Evolutionary conservation across 2,797 vertebrate species (phyloP).

Genomic region (Mus caroli): DNA sequence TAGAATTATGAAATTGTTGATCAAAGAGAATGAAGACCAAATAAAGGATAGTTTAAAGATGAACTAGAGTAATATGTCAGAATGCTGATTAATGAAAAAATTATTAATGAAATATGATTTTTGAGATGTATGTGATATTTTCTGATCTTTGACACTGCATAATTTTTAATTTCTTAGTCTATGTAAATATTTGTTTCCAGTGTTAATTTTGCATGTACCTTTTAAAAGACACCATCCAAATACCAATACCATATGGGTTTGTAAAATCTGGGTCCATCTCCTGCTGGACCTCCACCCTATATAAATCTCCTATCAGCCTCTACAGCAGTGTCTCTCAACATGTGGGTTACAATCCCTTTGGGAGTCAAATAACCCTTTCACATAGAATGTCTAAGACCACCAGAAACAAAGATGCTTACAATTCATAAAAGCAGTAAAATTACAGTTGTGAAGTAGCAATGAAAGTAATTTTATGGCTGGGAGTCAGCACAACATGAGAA

Average conservation of each 20-base stretch:
- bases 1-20: slow-evolving; percentile 60
- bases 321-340: not conserved
- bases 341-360: not conserved
- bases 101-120: not conserved
- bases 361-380: not conserved
- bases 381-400: not conserved
- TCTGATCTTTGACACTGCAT: not conserved
- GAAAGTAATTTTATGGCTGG: not conserved
- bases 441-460: not conserved
- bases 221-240: not conserved
- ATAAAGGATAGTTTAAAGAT: not conserved
- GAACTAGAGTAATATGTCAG: not conserved
- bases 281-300: not conserved
- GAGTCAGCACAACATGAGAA: not conserved
- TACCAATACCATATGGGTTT: not conserved
- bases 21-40: slow-evolving; percentile 17
- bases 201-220: not conserved
- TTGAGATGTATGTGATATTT: not conserved
- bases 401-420: not conserved
- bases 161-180: not conserved
- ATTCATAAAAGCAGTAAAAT: not conserved
- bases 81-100: slow-evolving; percentile 45
- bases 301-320: not conserved
- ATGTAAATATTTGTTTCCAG: slow-evolving; percentile 26
- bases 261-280: not conserved